phyloP scores from a whole-genome alignment of 2,113 vertebrate genomes.

The Protobothrops mucrosquamatus region DNA sequence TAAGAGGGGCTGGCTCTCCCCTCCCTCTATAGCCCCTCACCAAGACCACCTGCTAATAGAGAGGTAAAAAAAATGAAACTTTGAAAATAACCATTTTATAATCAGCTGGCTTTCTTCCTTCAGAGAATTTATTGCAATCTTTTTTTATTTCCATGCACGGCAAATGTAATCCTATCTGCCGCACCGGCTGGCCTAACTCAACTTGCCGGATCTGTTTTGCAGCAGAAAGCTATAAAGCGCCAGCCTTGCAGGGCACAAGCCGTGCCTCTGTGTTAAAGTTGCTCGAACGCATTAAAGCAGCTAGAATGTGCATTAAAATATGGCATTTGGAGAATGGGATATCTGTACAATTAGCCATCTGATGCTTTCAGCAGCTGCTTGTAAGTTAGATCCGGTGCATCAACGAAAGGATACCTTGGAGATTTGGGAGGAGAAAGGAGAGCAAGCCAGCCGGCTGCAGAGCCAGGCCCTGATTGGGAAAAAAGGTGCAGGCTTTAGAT shows the following conservation, averaged over 20 bases:
- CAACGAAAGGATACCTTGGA: not conserved
- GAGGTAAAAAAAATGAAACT: slow-evolving; percentile 34
- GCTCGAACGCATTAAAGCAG: slow-evolving; percentile 24
- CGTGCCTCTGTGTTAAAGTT: slow-evolving; percentile 1
- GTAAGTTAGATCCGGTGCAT: accelerated
- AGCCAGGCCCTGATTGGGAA: accelerated
- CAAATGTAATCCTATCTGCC: slow-evolving; percentile 47
- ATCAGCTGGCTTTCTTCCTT: slow-evolving; percentile 47
- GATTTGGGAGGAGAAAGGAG: not conserved
- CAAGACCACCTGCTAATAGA: slow-evolving; percentile 32
- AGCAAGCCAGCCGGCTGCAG: not conserved
- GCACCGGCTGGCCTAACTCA: slow-evolving; percentile 35
- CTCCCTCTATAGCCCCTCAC: slow-evolving; percentile 13
- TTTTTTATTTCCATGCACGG: slow-evolving; percentile 54
- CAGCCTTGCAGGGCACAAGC: slow-evolving; percentile 25
- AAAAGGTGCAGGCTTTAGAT: not conserved
- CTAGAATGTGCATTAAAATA: slow-evolving; percentile 17
- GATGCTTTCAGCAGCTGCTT: slow-evolving; percentile 40
- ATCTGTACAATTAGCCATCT: not conserved
- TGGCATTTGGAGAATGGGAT: slow-evolving; percentile 16
- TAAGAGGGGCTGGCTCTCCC: slow-evolving; percentile 34
- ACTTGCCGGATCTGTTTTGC: not conserved
- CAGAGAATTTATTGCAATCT: slow-evolving; percentile 57
- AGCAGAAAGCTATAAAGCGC: slow-evolving; percentile 26
- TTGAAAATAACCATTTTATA: slow-evolving; percentile 42